Percentiles rank a stretch among this genome's conserved stretches.
Conservation (phyloP, 2,797 vertebrate genomes). For the Macropus fuliginosus region DNA sequence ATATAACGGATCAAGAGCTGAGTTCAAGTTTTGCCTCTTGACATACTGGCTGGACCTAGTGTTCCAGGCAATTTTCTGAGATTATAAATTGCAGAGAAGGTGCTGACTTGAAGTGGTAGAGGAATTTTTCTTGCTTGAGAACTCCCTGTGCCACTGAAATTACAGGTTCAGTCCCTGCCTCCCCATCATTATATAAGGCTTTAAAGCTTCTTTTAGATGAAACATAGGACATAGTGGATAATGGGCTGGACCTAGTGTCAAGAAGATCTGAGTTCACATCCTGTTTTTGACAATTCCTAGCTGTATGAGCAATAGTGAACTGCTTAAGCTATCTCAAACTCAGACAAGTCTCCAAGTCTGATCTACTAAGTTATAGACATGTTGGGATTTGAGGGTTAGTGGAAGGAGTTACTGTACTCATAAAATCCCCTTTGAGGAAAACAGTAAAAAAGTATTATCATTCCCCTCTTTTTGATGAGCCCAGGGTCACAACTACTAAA, state of each 20-base stretch:
- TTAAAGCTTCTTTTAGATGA: background rate
- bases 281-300: background rate
- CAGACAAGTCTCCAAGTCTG: background rate
- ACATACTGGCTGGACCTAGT: background rate
- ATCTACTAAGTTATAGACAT: background rate
- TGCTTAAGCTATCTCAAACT: background rate
- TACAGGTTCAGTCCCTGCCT: background rate
- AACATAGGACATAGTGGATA: background rate
- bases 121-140: background rate
- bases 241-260: background rate
- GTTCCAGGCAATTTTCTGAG: background rate
- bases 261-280: background rate
- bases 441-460: background rate
- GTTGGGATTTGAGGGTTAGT: background rate
- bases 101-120: background rate
- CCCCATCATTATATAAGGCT: background rate
- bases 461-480: background rate
- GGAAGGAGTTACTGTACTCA: background rate
- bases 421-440: background rate
- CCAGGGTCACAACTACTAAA: background rate
- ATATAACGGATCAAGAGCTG: background rate
- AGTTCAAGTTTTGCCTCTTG: background rate
- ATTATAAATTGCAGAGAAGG: background rate
- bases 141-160: background rate
- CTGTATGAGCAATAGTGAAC: background rate